phyloP scores from a whole-genome alignment of 1,140 invertebrate species.

The Oncopeltus fasciatus region DNA sequence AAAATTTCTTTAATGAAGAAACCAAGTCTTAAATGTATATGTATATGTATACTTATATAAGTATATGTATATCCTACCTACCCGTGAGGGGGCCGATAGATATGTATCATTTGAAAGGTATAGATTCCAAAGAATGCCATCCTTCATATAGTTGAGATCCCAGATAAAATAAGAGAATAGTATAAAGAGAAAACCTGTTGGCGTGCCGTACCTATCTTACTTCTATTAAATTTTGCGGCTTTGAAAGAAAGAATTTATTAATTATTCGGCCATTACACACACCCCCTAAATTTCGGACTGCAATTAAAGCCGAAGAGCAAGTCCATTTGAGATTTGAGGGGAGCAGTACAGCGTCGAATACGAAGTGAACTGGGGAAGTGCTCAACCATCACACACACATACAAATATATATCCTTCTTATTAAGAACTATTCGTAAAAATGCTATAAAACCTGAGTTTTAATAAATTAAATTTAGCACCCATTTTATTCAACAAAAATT shows the following conservation, averaged over 20 bases:
- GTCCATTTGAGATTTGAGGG: constrained; percentile 4
- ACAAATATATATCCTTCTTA: no score
- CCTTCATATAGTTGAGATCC: not conserved
- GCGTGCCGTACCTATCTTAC: not conserved
- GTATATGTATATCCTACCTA: not conserved
- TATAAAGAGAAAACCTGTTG: not conserved
- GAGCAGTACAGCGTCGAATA: no score
- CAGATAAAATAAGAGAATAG: not conserved
- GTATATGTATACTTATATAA: no score
- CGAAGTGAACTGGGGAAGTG: no score
- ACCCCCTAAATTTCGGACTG: no score
- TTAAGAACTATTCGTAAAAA: no score
- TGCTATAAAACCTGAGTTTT: no score
- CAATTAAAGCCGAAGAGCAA: not conserved
- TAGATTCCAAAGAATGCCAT: not conserved
- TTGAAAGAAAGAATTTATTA: not conserved
- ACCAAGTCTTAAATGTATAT: no score
- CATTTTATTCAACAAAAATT: no score
- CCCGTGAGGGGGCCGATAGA: not conserved
- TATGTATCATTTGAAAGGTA: not conserved
- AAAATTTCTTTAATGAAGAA: no score
- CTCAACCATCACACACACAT: no score
- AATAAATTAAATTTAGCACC: no score
- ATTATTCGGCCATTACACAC: not conserved
- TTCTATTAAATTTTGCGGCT: not conserved